A percentile compares a stretch with the other conserved stretches of the same genome.
Conservation (phyloP, 2,113 vertebrate genomes). For the Anarhynchus alexandrinus region DNA sequence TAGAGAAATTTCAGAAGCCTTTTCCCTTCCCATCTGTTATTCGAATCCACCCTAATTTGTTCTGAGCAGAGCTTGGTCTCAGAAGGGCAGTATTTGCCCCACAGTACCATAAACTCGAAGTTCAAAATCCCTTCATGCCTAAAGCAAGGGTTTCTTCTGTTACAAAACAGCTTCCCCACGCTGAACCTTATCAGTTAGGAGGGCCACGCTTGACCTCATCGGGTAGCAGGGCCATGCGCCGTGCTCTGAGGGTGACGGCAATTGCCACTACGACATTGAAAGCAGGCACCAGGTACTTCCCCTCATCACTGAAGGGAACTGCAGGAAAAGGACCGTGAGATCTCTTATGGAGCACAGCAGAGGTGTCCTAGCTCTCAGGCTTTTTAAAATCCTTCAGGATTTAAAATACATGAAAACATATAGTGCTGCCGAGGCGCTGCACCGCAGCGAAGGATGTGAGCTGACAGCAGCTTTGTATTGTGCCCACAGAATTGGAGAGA, state of each 20-base stretch:
- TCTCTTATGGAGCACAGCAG: not conserved
- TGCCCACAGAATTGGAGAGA: not conserved
- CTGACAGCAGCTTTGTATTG: not conserved
- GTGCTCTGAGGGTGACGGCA: accelerated
- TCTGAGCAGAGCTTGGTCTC: not conserved
- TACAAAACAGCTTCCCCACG: accelerated
- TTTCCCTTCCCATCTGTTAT: not conserved
- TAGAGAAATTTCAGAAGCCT: not conserved
- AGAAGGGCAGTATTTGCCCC: not conserved
- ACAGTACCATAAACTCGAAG: not conserved
- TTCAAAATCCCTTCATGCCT: not conserved
- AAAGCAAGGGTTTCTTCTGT: not conserved
- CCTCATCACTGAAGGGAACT: not conserved
- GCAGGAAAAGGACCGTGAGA: not conserved
- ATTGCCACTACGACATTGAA: not conserved
- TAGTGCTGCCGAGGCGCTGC: not conserved
- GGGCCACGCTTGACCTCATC: not conserved
- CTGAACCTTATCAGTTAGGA: not conserved
- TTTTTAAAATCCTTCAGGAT: not conserved
- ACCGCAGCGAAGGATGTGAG: not conserved
- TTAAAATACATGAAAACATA: not conserved
- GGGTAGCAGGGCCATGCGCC: accelerated
- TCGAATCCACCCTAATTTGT: not conserved
- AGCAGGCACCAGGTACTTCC: not conserved
- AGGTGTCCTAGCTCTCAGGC: not conserved